Base-by-base conservation (phyloP, 64 coral and sea anemone genomes). In the Anthopleura sola region DNA sequence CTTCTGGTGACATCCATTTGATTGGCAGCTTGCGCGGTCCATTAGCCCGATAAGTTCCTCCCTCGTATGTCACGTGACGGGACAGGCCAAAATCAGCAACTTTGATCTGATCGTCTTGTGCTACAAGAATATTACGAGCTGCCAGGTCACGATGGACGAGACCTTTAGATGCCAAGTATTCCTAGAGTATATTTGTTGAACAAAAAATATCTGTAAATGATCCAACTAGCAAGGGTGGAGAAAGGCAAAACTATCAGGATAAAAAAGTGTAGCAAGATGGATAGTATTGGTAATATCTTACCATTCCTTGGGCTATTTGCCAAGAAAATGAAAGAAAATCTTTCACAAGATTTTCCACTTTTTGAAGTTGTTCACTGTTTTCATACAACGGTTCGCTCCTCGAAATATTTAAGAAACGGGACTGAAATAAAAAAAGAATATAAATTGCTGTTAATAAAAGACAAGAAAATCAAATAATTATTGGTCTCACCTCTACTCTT, bases 401-500 rank as follows among this genome's bases (percentile, higher is more conserved):
- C 24, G 20, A 26, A 24, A 0, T 24, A 26, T 62, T 62, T 9
- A n/a, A 20, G 23, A 62, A 62, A 21, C 3, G 10, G 0, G 24
- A 62, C 58, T n/a, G 23, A 24, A 6, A 24, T 62, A 4, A 5
- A 24, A n/a, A 3, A 26, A 16, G 0, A n/a, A n/a, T n/a, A n/a
- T n/a, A n/a, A n/a, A n/a, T n/a, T n/a, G n/a, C n/a, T n/a, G n/a
- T n/a, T n/a, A n/a, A n/a, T n/a, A n/a, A n/a, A n/a, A n/a, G n/a
- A n/a, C n/a, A 1, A 44, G 9, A 8, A 44, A 44, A 44, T 44
- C 40, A 44, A 44, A n/a, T n/a, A 44, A 44, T 6, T 44, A 44
- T 77, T 18, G 6, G 5, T 31, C 58, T 18, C 83, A 94, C 92
- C 92, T 94, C 87, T 34, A 53, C 83, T 87, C 93, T 82, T 15